Base-by-base conservation (phyloP, 2,888 invertebrate species). In the Tiphia femorata region DNA sequence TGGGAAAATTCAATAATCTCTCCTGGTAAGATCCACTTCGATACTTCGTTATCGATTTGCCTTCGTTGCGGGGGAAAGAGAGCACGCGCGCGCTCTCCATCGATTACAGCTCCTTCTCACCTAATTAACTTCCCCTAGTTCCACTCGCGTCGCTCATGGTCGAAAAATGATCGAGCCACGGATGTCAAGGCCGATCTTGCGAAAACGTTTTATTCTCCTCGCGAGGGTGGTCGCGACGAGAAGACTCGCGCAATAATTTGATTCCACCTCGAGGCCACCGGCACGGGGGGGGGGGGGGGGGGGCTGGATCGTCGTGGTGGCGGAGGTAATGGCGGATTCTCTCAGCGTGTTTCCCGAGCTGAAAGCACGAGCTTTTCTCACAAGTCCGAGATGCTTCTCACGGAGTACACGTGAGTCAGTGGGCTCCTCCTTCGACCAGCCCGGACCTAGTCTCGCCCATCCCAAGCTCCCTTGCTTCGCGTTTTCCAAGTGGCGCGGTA, bases 161-260 rank as follows among this genome's bases (percentile, higher is more conserved):
- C 12, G 33, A 33, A 33, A 33, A 33, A 33, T 33, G 3, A 33
- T 33, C 33, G 7, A 8, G 33, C 33, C 2, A n/a, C 12, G 33
- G 1, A 33, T n/a, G n/a, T n/a, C 33, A 7, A 3, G 33, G 33
- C 33, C n/a, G n/a, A n/a, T n/a, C n/a, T n/a, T n/a, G n/a, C n/a
- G n/a, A n/a, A n/a, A n/a, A 14, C 7, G 29, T 12, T 33, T 33
- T 33, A 33, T 10, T 49, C 23, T 46, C 27, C 8, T 14, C 33
- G 33, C 19, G 38, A 3, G 41, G 23, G 19, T 17, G 23, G n/a
- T 21, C 27, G 29, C 35, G 44, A 47, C 51, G n/a, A n/a, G n/a
- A n/a, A n/a, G 48, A 25, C 33, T n/a, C 16, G 38, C 16, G 40
- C 48, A 47, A 59, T 59, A 55, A 55, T 59, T 50, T 59, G 33